Conservation (phyloP, 2,888 invertebrate genomes). For the Chrysomela aeneicollis region DNA sequence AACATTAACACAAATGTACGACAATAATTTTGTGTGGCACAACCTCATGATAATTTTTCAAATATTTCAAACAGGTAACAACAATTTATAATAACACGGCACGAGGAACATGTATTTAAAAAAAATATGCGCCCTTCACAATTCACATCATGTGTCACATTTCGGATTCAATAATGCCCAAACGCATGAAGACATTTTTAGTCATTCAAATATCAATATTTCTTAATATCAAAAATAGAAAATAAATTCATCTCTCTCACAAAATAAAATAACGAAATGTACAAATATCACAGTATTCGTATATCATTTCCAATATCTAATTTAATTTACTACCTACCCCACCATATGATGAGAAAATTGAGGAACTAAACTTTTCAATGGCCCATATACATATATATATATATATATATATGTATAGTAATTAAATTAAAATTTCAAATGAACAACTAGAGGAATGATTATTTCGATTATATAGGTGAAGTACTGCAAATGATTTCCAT, state of each 20-base stretch:
- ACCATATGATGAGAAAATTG: background rate
- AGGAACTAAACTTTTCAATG: background rate
- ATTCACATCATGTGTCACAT: constrained; percentile 26
- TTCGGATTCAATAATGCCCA: constrained; percentile 42
- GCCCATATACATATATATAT: no score
- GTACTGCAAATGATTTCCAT: no score
- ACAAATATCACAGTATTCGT: constrained; percentile 59
- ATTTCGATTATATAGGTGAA: no score
- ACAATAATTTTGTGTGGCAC: constrained; percentile 46
- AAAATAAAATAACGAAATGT: constrained; percentile 53
- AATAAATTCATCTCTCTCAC: constrained; percentile 46
- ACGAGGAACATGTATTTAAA: constrained; percentile 36
- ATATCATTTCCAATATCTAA: constrained; percentile 44
- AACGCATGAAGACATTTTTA: constrained; percentile 42
- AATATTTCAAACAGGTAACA: constrained; percentile 48
- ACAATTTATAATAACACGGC: constrained; percentile 46
- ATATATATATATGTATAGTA: no score
- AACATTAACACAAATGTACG: constrained; percentile 48
- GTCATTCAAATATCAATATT: constrained; percentile 35
- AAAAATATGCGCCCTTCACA: constrained; percentile 17
- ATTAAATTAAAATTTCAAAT: no score
- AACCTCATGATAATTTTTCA: constrained; percentile 37
- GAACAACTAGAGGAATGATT: no score
- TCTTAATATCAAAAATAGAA: constrained; percentile 53
- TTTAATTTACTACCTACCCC: constrained; percentile 8